A percentile compares a stretch with the other conserved stretches of the same genome.
phyloP scores from a whole-genome alignment of 2,888 invertebrate genomes.

The Unio delphinus region DNA sequence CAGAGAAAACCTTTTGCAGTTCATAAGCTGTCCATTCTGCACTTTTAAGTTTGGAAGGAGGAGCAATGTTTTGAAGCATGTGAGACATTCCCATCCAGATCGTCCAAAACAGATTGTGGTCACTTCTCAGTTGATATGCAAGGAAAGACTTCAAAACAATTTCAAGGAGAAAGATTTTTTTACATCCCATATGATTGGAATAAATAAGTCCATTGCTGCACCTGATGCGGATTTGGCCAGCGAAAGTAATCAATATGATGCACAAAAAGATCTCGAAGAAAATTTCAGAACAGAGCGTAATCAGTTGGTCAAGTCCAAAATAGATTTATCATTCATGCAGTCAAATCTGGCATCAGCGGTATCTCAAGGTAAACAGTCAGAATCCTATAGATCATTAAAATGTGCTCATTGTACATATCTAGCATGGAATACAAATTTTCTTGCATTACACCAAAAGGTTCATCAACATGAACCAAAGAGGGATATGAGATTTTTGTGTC shows the following conservation, averaged over 20 bases:
- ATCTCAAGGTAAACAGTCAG: no score
- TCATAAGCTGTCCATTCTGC: slow-evolving; percentile 60
- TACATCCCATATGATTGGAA: no score
- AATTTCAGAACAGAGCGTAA: no score
- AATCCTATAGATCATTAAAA: slow-evolving; percentile 18
- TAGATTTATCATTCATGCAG: no score
- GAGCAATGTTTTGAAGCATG: slow-evolving; percentile 48
- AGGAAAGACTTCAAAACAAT: slow-evolving; percentile 32
- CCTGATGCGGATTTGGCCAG: no score
- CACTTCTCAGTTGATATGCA: slow-evolving; percentile 60
- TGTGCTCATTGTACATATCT: slow-evolving; percentile 26
- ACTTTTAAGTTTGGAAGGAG: slow-evolving; percentile 51
- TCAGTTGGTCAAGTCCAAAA: no score
- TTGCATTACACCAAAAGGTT: slow-evolving; percentile 18
- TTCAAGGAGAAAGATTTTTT: no score
- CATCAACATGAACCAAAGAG: slow-evolving; percentile 27
- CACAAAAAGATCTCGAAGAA: no score
- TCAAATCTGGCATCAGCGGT: no score
- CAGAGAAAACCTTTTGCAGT: slow-evolving; percentile 52
- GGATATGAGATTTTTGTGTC: slow-evolving; percentile 36
- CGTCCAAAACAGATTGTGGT: slow-evolving; percentile 57
- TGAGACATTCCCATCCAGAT: slow-evolving; percentile 51
- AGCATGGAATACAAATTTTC: slow-evolving; percentile 18
- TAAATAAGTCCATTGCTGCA: no score
- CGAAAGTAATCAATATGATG: no score